A percentile compares a stretch with the other conserved stretches of the same genome.
Conservation (phyloP, 2,113 vertebrate genomes). For the Macrotis lagotis region DNA sequence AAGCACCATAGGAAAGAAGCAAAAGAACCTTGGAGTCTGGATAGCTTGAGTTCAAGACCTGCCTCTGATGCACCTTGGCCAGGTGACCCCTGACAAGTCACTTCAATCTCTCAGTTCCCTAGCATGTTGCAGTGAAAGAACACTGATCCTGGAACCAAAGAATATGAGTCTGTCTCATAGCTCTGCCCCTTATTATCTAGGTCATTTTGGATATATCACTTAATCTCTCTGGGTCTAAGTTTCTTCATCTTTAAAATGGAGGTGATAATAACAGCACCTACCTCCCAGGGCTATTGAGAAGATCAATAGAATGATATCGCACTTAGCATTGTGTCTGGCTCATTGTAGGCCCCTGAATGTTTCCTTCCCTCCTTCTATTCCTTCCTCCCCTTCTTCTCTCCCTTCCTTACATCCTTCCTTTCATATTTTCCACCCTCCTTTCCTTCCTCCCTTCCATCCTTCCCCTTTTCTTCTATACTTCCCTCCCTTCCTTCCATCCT, state of each 20-base stretch:
- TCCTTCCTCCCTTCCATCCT: too few relatives aligned
- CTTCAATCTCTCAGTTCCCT: neutral
- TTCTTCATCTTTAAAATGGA: neutral
- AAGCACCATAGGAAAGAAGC: neutral
- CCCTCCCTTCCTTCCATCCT: neutral
- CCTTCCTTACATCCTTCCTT: accelerated
- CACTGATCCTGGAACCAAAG: neutral
- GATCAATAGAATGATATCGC: neutral
- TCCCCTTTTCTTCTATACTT: neutral
- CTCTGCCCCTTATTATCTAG: neutral
- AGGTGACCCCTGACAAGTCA: neutral
- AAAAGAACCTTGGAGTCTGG: neutral
- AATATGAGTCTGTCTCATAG: neutral
- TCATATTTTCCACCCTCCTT: neutral
- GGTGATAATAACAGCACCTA: neutral
- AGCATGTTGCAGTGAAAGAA: neutral
- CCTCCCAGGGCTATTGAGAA: neutral
- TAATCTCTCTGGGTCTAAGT: neutral
- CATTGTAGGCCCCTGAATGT: neutral
- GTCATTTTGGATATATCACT: neutral
- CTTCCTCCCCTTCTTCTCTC: neutral
- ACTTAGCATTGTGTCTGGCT: neutral
- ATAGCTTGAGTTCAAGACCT: neutral
- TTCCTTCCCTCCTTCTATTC: neutral
- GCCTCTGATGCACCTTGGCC: too few relatives aligned